phyloP scores from a whole-genome alignment of 2,113 vertebrate genomes.

The Pycnonotus jocosus region DNA sequence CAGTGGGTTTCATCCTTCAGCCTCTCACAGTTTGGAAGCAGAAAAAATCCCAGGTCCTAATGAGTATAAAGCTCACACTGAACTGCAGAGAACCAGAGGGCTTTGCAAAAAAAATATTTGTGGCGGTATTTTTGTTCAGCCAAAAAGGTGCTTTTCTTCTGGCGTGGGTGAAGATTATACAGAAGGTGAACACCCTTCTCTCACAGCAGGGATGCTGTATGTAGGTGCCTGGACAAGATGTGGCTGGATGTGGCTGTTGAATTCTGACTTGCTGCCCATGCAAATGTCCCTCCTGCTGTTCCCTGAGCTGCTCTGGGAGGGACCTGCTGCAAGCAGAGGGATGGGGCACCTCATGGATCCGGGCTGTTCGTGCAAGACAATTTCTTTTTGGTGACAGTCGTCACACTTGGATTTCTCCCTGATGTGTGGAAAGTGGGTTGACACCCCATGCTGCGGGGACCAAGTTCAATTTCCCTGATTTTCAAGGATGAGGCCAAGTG shows the following conservation, averaged over 20 bases:
- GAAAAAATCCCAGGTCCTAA: background rate
- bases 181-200: background rate
- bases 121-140: background rate
- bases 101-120: background rate
- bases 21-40: background rate
- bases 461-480: background rate
- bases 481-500: background rate
- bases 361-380: background rate
- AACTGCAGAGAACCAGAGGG: background rate
- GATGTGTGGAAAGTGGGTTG: background rate
- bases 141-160: background rate
- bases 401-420: background rate
- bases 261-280: background rate
- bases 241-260: background rate
- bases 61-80: background rate
- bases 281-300: background rate
- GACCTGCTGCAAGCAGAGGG: background rate
- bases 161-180: background rate
- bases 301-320: background rate
- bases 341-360: background rate
- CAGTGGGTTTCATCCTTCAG: background rate
- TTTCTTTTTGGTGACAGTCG: background rate
- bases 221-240: background rate
- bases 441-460: accelerated
- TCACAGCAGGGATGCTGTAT: background rate